Evolutionary conservation across 2,888 invertebrate species (phyloP), one percentile per base, ranked within the genome.

Genomic region (Lampropteryx suffumata): DNA sequence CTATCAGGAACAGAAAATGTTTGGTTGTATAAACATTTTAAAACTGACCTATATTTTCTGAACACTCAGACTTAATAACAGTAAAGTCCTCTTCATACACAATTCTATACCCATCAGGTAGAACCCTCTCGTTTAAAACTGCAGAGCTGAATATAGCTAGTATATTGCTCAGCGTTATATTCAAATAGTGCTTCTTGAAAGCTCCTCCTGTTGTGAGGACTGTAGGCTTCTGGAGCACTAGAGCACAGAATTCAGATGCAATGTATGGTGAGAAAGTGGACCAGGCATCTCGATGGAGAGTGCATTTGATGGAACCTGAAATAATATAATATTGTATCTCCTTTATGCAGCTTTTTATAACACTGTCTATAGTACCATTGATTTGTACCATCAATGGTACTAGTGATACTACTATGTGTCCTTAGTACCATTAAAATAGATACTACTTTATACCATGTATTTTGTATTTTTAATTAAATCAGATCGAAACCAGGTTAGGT

Each of bases 281-380:
- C 90, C 89, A 90, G n/a, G 85, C 88, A 71, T 90, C 89, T 72
- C 89, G 78, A 47, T 90, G 90, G 6, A 90, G 69, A 13, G 89
- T 90, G 45, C 88, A 86, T 59, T 90, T 89, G 47, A 90, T 90
- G 43, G 72, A 76, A 24, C 85, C 90, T 90, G 69, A 33, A 80
- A 80, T 56, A 24, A 1, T 24, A 17, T 3, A 17, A 17, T 17
- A 4, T 17, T n/a, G n/a, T n/a, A n/a, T n/a, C n/a, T n/a, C n/a
- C n/a, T n/a, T 3, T 17, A 17, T 3, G 4, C 17, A 17, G 17
- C 17, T 17, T 17, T 4, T 17, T 17, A 17, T n/a, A n/a, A n/a
- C n/a, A n/a, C n/a, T n/a, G n/a, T n/a, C n/a, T n/a, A n/a, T n/a
- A n/a, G n/a, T n/a, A n/a, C n/a, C n/a, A n/a, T n/a, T n/a, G n/a